Percentiles rank a stretch among this genome's conserved stretches.
phyloP scores from a whole-genome alignment of 1,140 invertebrate species.

The Mercenaria mercenaria region DNA sequence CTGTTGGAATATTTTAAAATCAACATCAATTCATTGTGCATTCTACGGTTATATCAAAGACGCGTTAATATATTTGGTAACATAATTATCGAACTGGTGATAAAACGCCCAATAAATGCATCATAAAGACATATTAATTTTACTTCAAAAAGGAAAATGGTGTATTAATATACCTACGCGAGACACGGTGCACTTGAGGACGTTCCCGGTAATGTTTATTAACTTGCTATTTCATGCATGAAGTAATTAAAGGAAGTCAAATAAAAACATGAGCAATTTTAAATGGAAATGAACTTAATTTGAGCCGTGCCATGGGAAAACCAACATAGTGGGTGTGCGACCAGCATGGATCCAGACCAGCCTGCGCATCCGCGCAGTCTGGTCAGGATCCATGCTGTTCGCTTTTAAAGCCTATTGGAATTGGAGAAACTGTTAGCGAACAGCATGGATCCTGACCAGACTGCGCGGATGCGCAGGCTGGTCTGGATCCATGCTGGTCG shows the following conservation, averaged over 20 bases:
- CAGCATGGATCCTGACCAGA: too few relatives aligned
- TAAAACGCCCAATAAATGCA: not conserved
- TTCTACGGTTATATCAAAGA: not conserved
- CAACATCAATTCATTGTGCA: too few relatives aligned
- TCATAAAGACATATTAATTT: not conserved
- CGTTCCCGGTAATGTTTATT: not conserved
- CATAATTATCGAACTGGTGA: not conserved
- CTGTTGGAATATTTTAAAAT: too few relatives aligned
- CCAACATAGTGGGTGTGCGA: too few relatives aligned
- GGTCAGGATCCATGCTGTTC: too few relatives aligned
- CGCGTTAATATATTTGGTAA: not conserved
- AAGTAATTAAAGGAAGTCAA: not conserved
- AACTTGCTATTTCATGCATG: not conserved
- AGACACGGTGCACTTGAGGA: not conserved
- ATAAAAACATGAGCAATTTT: not conserved
- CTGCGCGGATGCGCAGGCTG: too few relatives aligned
- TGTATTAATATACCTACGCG: not conserved
- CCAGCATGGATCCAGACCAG: too few relatives aligned
- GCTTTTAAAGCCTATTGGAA: too few relatives aligned
- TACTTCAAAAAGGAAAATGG: not conserved
- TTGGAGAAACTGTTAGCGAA: too few relatives aligned
- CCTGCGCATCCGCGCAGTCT: too few relatives aligned
- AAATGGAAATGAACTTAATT: constrained; percentile 7
- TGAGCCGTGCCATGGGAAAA: too few relatives aligned
- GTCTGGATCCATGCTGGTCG: too few relatives aligned